Evolutionary conservation across 2,888 invertebrate species (phyloP).

Genomic region (Drosophila paranaensis): DNA sequence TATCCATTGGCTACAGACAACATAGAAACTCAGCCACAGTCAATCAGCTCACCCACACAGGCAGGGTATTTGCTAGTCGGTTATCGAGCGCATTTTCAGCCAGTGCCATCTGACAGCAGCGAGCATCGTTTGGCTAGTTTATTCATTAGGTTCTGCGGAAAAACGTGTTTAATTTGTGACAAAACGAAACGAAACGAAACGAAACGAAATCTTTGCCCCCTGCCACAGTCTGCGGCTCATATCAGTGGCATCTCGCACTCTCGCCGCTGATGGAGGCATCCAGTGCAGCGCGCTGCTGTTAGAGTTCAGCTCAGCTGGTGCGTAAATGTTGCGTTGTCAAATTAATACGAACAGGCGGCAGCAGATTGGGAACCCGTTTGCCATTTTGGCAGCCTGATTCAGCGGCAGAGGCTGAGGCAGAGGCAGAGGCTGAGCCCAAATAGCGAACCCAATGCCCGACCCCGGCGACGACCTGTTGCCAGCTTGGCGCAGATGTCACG

Average conservation of each 20-base stretch:
- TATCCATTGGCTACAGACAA: neutral
- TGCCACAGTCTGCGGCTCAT: conserved; percentile 42
- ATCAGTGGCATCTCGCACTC: conserved; percentile 62
- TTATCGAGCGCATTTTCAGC: neutral
- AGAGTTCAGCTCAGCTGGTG: conserved; percentile 40
- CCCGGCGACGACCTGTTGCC: conserved; percentile 52
- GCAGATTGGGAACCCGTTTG: conserved; percentile 35
- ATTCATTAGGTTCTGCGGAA: conserved; percentile 83
- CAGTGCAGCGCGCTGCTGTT: conserved; percentile 13
- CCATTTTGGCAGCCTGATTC: conserved; percentile 6
- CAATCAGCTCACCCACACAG: neutral
- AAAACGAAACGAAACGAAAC: conserved; percentile 71
- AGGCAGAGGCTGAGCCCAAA: conserved; percentile 16
- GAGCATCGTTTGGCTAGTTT: conserved; percentile 65
- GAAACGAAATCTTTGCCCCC: conserved; percentile 33
- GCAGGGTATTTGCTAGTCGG: conserved; percentile 21
- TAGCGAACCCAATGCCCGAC: conserved; percentile 29
- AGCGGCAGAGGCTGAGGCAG: neutral
- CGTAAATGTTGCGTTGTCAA: conserved; percentile 60
- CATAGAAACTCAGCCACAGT: too few species aligned
- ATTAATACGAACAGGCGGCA: conserved; percentile 58
- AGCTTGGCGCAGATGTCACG: conserved; percentile 82
- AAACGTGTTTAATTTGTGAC: conserved; percentile 84
- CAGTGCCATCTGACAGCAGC: conserved; percentile 10
- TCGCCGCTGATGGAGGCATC: neutral